phyloP scores from a whole-genome alignment of 2,888 invertebrate genomes.

The Chymomyza procnemis region DNA sequence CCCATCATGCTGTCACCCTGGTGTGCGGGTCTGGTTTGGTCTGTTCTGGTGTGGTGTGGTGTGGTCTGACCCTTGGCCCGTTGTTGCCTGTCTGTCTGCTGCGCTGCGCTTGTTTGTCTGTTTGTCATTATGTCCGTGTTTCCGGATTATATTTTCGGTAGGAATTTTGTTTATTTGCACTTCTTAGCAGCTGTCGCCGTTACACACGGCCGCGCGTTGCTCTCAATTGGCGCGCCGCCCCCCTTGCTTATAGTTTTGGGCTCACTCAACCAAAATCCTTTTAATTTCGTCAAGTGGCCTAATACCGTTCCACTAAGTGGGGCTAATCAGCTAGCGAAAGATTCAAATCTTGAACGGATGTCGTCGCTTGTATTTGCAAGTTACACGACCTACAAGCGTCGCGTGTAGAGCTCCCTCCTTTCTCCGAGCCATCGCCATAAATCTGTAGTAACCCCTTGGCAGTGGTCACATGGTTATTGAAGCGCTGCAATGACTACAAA shows the following conservation, averaged over 20 bases:
- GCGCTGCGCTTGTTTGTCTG: slow-evolving; percentile 57
- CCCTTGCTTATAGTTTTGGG: neutral
- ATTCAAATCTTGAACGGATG: slow-evolving; percentile 69
- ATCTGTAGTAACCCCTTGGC: neutral
- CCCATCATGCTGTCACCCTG: neutral
- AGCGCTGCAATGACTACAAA: slow-evolving; percentile 27
- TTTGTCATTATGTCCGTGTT: slow-evolving; percentile 67
- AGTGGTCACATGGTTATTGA: neutral
- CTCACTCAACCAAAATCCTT: slow-evolving; percentile 37
- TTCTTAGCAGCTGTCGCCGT: slow-evolving; percentile 64
- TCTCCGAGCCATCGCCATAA: too few species aligned
- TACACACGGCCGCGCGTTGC: slow-evolving; percentile 32
- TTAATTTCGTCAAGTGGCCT: slow-evolving; percentile 69
- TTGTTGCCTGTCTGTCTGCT: neutral
- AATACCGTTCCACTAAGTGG: slow-evolving; percentile 67
- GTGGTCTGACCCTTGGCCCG: too few species aligned
- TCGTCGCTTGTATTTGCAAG: slow-evolving; percentile 51
- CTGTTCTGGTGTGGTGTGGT: neutral
- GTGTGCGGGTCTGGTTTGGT: neutral
- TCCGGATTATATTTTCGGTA: slow-evolving; percentile 66
- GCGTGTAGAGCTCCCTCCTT: neutral
- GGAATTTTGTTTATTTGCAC: slow-evolving; percentile 63
- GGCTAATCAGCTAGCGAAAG: slow-evolving; percentile 63
- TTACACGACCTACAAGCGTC: slow-evolving; percentile 16
- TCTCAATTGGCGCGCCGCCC: neutral